phyloP scores from a whole-genome alignment of 53 echinoderm and acorn worm species.

The Holothuria leucospilota region DNA sequence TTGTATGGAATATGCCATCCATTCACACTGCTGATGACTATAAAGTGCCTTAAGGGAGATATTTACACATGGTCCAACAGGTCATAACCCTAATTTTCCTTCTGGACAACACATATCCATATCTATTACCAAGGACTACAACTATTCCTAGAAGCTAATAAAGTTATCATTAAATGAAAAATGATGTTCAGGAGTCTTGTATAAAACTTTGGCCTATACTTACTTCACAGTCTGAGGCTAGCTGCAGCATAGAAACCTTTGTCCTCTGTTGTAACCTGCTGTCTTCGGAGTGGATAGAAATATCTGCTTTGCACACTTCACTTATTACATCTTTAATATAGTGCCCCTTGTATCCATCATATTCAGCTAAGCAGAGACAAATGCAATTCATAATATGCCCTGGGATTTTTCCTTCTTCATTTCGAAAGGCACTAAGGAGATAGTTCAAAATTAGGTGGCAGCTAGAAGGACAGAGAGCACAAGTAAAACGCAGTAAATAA shows the following conservation, averaged over 20 bases:
- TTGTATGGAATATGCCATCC: too few relatives aligned
- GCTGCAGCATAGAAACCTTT: not conserved
- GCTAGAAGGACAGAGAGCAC: slow-evolving; percentile 18
- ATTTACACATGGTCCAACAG: too few relatives aligned
- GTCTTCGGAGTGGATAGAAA: slow-evolving; percentile 20
- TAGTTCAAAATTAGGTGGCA: not conserved
- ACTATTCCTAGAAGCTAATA: too few relatives aligned
- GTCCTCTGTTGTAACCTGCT: not conserved
- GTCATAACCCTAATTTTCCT: too few relatives aligned
- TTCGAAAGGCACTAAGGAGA: not conserved
- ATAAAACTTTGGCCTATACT: too few relatives aligned
- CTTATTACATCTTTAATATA: slow-evolving; percentile 7
- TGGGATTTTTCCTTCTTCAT: not conserved
- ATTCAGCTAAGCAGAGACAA: slow-evolving; percentile 9
- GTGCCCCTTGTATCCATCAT: not conserved
- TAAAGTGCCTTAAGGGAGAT: too few relatives aligned
- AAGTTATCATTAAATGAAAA: too few relatives aligned
- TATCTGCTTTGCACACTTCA: slow-evolving; percentile 22
- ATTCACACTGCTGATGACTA: too few relatives aligned
- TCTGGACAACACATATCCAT: too few relatives aligned
- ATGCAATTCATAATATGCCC: not conserved
- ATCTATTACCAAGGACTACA: too few relatives aligned
- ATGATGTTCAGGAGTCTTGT: too few relatives aligned
- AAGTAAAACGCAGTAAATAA: not conserved
- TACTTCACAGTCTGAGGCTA: not conserved